Evolutionary conservation across 35 echinoderm and acorn worm genomes (phyloP), one percentile per base, ranked within the genome.

Genomic region (Chiridota heheva): DNA sequence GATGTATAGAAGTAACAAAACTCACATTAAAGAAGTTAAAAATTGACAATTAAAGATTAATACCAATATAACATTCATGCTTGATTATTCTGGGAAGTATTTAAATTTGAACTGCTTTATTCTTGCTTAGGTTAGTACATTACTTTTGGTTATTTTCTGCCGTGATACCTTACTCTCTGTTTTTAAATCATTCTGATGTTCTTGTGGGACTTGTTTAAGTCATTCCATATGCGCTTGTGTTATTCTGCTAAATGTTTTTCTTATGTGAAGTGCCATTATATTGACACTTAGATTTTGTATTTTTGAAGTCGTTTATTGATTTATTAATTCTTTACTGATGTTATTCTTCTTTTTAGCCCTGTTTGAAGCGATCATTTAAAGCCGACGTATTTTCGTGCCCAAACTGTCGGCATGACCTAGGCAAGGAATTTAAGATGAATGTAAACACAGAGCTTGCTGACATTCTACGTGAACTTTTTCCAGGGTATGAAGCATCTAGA

Each of bases 301-400:
- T 8, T 18, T 16, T 30, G 29, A 65, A 16, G 29, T 8, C 15
- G 10, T 30, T 7, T 7, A 29, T 41, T 0, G 33, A 17, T 20
- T 43, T 78, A n/a, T 79, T 8, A 42, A 27, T 44, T 36, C 18
- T 39, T 17, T 60, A 33, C 18, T 43, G 16, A 42, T 36, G 29
- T 64, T 26, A 4, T 37, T 67, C 12, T 62, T 66, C 22, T 67
- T 72, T 44, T 28, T 43, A 98, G 95, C 65, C 81, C 1, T 98
- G 95, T 37, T 66, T 98, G 20, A 79, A 98, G 62, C 95, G 95
- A 0, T 98, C 95, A 28, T 98, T 98, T 81, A 87, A 91, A 39
- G 95, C 95, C 16, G 70, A 88, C 3, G 90, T 98, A 13, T 82
- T 79, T 43, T 76, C 79, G 44, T 98, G 95, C 55, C 89, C 95